Percentiles rank a stretch among this genome's conserved stretches.
Evolutionary conservation across 2,113 vertebrate species (phyloP).

Genomic region (Thomomys bottae): DNA sequence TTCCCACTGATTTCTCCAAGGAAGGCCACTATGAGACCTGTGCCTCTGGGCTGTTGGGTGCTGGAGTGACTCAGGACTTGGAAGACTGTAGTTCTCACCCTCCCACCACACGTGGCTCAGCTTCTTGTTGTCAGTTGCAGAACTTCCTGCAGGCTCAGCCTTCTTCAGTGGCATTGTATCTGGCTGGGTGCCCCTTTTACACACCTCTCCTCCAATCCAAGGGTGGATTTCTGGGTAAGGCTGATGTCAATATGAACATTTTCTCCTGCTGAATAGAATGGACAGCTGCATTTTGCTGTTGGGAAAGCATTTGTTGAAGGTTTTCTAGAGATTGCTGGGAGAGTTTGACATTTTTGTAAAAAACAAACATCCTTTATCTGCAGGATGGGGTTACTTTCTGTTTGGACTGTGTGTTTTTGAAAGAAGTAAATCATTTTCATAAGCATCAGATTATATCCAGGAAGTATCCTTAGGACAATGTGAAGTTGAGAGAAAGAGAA

Average conservation of each 20-base stretch:
- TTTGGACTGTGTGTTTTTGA: slow-evolving; percentile 65
- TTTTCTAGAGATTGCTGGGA: not conserved
- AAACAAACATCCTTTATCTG: slow-evolving; percentile 71
- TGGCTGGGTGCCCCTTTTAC: not conserved
- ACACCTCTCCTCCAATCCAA: not conserved
- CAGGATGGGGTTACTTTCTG: slow-evolving; percentile 71
- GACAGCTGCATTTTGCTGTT: not conserved
- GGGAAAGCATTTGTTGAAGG: not conserved
- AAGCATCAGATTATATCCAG: slow-evolving; percentile 75
- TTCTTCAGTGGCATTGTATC: not conserved
- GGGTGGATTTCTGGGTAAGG: not conserved
- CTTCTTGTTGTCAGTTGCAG: not conserved
- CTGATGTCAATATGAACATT: not conserved
- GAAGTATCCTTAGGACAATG: slow-evolving; percentile 36
- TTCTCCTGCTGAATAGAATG: not conserved
- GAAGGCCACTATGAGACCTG: not conserved
- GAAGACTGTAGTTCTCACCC: not conserved
- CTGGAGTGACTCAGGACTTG: not conserved
- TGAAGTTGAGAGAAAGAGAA: not conserved
- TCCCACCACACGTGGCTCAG: not conserved
- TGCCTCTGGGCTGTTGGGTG: not conserved
- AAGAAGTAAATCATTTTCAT: slow-evolving; percentile 65
- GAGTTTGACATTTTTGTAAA: not conserved
- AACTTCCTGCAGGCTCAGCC: not conserved
- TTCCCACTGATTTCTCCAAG: not conserved